Conservation (phyloP, 2,113 vertebrate species). For the Galeopterus variegatus region DNA sequence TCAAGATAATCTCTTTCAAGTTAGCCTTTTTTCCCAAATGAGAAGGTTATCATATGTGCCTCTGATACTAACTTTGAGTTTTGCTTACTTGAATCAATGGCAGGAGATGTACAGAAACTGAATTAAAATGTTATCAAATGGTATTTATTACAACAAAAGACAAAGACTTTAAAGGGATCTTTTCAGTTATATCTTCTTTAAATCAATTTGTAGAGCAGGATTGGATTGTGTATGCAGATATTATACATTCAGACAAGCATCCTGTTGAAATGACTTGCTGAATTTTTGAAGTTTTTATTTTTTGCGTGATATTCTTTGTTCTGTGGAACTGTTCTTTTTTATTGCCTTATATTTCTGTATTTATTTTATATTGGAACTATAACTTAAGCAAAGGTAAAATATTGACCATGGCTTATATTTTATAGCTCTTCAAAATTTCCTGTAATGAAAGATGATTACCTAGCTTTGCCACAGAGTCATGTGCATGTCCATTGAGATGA, state of each 20-base stretch:
- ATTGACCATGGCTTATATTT: background rate
- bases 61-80: slow-evolving; percentile 17
- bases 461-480: background rate
- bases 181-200: background rate
- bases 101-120: slow-evolving; percentile 11
- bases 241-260: background rate
- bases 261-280: background rate
- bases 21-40: slow-evolving; percentile 2
- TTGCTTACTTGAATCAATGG: slow-evolving; percentile 40
- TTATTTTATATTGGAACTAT: background rate
- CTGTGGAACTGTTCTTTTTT: background rate
- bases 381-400: background rate
- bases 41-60: background rate
- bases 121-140: background rate
- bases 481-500: background rate
- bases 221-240: background rate
- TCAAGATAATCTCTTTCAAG: background rate
- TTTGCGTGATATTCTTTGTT: background rate
- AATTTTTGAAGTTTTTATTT: slow-evolving; percentile 7
- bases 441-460: background rate
- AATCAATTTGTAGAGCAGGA: background rate
- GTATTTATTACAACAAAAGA: background rate
- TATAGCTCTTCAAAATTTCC: background rate
- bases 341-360: background rate
- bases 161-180: background rate